Evolutionary conservation across 2,113 vertebrate genomes (phyloP).

Genomic region (Mastomys natalensis): DNA sequence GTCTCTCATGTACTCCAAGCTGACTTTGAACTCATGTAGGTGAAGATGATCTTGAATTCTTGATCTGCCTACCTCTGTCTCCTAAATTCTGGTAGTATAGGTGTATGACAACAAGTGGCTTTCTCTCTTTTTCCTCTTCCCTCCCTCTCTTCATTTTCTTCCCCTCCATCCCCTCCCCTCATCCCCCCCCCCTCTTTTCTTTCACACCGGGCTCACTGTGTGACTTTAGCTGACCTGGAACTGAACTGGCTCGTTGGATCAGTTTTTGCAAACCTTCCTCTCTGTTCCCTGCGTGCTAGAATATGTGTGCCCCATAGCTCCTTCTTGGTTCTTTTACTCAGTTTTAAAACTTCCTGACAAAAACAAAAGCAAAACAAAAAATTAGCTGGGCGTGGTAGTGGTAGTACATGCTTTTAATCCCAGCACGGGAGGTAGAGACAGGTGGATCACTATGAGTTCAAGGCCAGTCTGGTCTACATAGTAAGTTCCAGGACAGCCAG

Average conservation of each 20-base stretch:
- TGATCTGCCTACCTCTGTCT: not conserved
- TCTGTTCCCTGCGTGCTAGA: not conserved
- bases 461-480: too few species aligned
- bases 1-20: not conserved
- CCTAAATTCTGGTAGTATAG: not conserved
- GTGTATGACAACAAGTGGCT: not conserved
- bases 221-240: not conserved
- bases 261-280: not conserved
- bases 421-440: too few species aligned
- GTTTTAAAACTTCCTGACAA: not conserved
- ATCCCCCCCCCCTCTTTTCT: fast-evolving
- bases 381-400: too few species aligned
- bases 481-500: too few species aligned
- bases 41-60: not conserved
- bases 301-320: not conserved
- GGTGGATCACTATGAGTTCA: too few species aligned
- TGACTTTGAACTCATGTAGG: not conserved
- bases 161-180: too few species aligned
- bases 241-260: not conserved
- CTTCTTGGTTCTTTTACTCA: not conserved
- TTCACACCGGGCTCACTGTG: not conserved
- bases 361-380: too few species aligned
- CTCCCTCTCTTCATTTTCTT: not conserved
- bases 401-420: too few species aligned
- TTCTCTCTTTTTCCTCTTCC: not conserved